Evolutionary conservation across 2,888 invertebrate species (phyloP).

Genomic region (Craniophora ligustri): DNA sequence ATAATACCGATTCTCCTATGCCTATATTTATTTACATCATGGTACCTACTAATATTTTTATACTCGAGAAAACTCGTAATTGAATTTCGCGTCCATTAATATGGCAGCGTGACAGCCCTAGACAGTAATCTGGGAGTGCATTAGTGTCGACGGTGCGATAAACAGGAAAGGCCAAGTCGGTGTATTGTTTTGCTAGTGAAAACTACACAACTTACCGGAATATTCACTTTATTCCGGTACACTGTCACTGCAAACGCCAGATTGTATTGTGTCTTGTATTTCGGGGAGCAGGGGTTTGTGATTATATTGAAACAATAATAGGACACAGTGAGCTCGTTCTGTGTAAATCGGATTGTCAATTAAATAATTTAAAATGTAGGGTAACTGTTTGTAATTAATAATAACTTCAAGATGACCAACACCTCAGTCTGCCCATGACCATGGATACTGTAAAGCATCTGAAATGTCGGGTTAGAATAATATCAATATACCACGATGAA

Average conservation of each 20-base stretch:
- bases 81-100: not conserved
- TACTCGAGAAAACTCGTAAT: no score
- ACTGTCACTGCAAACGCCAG: constrained; percentile 3
- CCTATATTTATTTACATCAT: no score
- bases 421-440: no score
- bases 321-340: not conserved
- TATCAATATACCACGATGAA: no score
- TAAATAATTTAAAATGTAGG: no score
- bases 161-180: constrained; percentile 39
- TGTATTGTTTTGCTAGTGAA: constrained; percentile 31
- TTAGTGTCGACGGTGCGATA: constrained; percentile 48
- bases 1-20: no score
- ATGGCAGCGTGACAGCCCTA: constrained; percentile 23
- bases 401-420: no score
- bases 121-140: constrained; percentile 50
- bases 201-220: constrained; percentile 16
- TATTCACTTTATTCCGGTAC: constrained; percentile 4
- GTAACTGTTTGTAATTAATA: no score
- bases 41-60: no score
- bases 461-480: no score
- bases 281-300: not conserved
- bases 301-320: not conserved
- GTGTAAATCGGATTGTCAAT: no score
- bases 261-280: constrained; percentile 1
- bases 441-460: no score